Percentiles rank a stretch among this genome's conserved stretches.
phyloP scores from a whole-genome alignment of 2,797 vertebrate genomes.

The Zalophus californianus region DNA sequence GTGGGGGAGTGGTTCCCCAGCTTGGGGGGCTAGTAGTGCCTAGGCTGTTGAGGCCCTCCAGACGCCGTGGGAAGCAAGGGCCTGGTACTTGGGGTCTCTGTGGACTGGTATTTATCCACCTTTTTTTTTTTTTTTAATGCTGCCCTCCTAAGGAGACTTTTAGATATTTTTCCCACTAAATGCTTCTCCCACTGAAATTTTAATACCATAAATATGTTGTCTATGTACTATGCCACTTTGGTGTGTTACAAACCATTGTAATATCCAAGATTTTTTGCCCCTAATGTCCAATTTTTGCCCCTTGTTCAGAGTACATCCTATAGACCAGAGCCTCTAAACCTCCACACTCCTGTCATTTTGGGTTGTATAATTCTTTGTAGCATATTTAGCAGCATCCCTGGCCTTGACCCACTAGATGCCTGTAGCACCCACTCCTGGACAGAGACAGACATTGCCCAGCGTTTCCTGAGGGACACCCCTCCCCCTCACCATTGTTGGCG shows the following conservation, averaged over 20 bases:
- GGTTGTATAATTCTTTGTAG: neutral
- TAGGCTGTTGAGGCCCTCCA: neutral
- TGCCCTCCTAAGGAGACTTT: neutral
- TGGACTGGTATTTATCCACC: neutral
- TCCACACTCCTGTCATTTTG: neutral
- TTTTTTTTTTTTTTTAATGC: neutral
- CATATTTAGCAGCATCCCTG: neutral
- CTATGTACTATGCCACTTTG: neutral
- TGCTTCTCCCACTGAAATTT: neutral
- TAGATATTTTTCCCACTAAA: neutral
- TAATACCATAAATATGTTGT: neutral
- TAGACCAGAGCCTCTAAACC: neutral
- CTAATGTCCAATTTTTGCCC: neutral
- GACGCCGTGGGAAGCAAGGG: neutral
- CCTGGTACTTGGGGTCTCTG: neutral
- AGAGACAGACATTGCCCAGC: neutral
- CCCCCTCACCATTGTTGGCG: accelerated
- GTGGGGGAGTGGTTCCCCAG: neutral
- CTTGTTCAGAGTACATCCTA: neutral
- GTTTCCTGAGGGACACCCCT: neutral
- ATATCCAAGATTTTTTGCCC: neutral
- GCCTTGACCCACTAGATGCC: neutral
- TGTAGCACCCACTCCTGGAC: neutral
- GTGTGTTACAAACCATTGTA: neutral
- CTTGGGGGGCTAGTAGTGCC: neutral